These are phyloP conservation scores for Seira musarum DNA, from an alignment of 2,888 invertebrate genomes.

Conservation along the genomic window DNA sequence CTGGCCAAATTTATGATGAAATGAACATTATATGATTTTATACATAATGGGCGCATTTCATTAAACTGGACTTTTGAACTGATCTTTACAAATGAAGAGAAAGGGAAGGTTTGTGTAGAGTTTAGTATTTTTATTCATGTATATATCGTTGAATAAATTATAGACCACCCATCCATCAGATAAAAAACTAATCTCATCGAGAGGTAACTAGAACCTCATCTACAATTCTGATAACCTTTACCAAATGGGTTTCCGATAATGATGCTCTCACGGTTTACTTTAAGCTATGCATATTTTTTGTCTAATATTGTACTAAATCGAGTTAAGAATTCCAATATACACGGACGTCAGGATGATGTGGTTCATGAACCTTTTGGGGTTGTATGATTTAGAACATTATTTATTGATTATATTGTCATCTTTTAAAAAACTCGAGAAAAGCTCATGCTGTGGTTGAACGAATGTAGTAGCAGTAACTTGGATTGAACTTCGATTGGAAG, in stretches of 20 bases:
- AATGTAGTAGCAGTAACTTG: too few species aligned
- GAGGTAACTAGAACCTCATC: conserved; percentile 40
- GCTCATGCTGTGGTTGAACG: too few species aligned
- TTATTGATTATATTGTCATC: too few species aligned
- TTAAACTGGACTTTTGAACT: conserved; percentile 10
- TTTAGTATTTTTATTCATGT: not conserved
- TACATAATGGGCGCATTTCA: not conserved
- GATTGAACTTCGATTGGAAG: too few species aligned
- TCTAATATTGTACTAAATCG: conserved; percentile 4
- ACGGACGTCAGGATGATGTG: too few species aligned
- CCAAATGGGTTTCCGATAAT: conserved; percentile 42
- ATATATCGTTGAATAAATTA: conserved; percentile 10
- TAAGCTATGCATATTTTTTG: conserved; percentile 19
- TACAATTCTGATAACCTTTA: conserved; percentile 40
- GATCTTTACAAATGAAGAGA: not conserved
- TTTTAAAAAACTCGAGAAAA: too few species aligned
- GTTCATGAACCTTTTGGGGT: too few species aligned
- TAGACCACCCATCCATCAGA: conserved; percentile 57
- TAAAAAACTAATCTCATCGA: conserved; percentile 39
- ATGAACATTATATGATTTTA: not conserved
- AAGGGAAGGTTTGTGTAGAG: too few species aligned
- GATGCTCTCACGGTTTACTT: conserved; percentile 50
- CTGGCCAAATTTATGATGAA: not conserved
- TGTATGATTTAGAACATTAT: too few species aligned
- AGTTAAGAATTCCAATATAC: not conserved